Evolutionary conservation across 2,797 vertebrate genomes (phyloP).

Genomic region (Gallinago stenura): DNA sequence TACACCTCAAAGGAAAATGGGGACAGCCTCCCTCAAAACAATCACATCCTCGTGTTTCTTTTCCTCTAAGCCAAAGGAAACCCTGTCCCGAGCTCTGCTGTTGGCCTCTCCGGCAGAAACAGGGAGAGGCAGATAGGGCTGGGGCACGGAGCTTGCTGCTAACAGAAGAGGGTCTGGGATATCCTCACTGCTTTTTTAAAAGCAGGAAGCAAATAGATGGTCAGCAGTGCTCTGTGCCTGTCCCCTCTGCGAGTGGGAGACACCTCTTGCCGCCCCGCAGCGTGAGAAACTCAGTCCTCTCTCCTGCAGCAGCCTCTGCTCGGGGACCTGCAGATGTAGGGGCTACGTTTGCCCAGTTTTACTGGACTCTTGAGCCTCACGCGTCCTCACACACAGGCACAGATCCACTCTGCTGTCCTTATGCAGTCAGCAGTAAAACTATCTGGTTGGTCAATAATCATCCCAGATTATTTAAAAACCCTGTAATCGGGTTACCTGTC

Average conservation of each 20-base stretch:
- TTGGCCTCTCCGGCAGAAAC: neutral
- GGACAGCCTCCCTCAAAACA: neutral
- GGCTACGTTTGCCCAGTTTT: neutral
- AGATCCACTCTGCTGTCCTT: neutral
- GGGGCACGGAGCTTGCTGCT: neutral
- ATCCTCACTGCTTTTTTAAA: neutral
- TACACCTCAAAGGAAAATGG: neutral
- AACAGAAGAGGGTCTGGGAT: neutral
- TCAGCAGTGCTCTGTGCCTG: neutral
- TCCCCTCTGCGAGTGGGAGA: neutral
- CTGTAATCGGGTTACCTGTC: neutral
- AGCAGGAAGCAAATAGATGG: neutral
- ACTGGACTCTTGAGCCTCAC: neutral
- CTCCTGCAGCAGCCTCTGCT: accelerated
- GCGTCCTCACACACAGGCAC: neutral
- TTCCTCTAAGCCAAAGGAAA: neutral
- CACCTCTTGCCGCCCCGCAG: neutral
- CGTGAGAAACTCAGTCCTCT: accelerated
- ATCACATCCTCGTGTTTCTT: neutral
- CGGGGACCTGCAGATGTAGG: neutral
- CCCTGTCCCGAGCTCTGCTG: neutral
- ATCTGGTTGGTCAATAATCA: neutral
- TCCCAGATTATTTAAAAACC: neutral
- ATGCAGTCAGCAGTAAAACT: neutral
- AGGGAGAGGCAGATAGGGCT: neutral